Percentiles rank a stretch among this genome's conserved stretches.
Evolutionary conservation across 1,140 invertebrate genomes (phyloP).

Genomic region (Drosophila aff.): DNA sequence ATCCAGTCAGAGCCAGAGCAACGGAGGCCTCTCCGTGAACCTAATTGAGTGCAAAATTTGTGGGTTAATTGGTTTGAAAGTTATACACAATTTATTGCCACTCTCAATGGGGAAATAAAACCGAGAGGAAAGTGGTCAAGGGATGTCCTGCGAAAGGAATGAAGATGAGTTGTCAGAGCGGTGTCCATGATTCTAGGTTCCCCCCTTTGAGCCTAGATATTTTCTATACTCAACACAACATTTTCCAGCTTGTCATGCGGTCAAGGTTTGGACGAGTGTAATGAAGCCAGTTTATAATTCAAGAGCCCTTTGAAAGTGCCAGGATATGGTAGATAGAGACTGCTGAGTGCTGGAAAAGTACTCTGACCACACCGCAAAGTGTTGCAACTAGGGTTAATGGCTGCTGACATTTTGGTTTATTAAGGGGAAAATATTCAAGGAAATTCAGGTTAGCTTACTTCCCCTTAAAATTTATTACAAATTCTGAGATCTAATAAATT

Average conservation of each 20-base stretch:
- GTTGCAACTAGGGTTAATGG: conserved; percentile 15
- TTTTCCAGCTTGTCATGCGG: conserved; percentile 74
- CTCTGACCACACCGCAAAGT: conserved; percentile 34
- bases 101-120: conserved; percentile 33
- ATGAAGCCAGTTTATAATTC: conserved; percentile 71
- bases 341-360: conserved; percentile 14
- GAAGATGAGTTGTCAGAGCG: conserved; percentile 31
- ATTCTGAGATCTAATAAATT: no score
- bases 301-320: conserved; percentile 34
- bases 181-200: not conserved
- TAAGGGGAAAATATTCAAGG: not conserved
- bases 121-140: conserved; percentile 5
- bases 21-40: conserved; percentile 15
- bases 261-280: conserved; percentile 61
- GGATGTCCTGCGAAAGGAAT: not conserved
- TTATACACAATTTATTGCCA: conserved; percentile 60
- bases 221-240: conserved; percentile 41
- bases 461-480: not conserved
- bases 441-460: not conserved
- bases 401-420: conserved; percentile 23
- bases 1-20: not conserved
- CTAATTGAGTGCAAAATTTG: conserved; percentile 78
- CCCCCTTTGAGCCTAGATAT: conserved; percentile 1
- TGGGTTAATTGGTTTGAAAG: conserved; percentile 73
- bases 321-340: conserved; percentile 14